Evolutionary conservation across 37 sponge, comb jelly and placozoan genomes (phyloP).

Genomic region (Hormiphora californensis): DNA sequence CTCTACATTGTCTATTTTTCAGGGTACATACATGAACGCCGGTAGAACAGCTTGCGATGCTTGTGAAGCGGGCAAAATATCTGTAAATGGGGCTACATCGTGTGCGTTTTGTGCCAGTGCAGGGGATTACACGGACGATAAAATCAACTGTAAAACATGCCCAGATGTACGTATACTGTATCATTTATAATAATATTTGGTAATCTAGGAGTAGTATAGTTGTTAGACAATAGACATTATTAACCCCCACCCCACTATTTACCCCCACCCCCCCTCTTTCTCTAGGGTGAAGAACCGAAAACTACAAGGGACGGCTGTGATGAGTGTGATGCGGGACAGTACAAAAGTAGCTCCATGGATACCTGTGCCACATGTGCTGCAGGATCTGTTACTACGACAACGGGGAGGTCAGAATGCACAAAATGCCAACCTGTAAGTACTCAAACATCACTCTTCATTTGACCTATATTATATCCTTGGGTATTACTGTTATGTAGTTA

Average conservation of each 20-base stretch:
- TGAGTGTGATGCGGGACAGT: not conserved
- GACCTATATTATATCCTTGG: too few species aligned
- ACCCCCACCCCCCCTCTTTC: too few species aligned
- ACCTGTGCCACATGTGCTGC: not conserved
- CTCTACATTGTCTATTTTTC: too few species aligned
- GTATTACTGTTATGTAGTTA: too few species aligned
- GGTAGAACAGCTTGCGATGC: too few species aligned
- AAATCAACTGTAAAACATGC: not conserved
- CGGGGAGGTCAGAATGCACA: not conserved
- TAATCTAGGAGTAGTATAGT: too few species aligned
- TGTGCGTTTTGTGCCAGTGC: not conserved
- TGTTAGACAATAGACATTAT: too few species aligned
- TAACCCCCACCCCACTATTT: too few species aligned
- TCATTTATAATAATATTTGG: too few species aligned
- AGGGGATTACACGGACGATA: not conserved
- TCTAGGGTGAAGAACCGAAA: not conserved
- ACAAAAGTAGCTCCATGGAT: not conserved
- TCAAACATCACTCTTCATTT: not conserved
- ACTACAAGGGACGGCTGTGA: not conserved
- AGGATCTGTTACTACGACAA: not conserved
- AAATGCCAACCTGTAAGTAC: not conserved
- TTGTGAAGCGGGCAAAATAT: too few species aligned
- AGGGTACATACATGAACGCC: too few species aligned
- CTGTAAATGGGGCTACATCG: too few species aligned
- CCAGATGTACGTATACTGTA: not conserved